These are phyloP conservation scores for Micrasema minimum DNA, from an alignment of 1,140 invertebrate species.

Conservation along the genomic window DNA sequence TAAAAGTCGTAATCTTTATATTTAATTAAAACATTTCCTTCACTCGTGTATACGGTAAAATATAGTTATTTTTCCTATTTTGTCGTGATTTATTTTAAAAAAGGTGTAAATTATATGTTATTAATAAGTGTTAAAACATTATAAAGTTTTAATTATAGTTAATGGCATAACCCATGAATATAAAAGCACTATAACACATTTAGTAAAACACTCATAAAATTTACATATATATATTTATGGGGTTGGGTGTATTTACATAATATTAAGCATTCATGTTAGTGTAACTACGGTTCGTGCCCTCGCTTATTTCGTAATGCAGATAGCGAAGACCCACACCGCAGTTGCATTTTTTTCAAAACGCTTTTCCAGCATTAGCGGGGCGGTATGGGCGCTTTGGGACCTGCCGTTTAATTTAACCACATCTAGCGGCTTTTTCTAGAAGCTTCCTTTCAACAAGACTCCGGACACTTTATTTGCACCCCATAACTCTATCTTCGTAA, in stretches of 20 bases:
- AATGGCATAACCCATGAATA: not conserved
- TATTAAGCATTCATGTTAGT: too few species aligned
- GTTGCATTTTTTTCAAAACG: constrained; percentile 34
- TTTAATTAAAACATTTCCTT: too few species aligned
- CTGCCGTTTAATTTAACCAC: constrained; percentile 46
- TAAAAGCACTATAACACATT: constrained; percentile 3
- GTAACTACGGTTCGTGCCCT: constrained; percentile 20
- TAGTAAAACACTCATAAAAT: constrained; percentile 21
- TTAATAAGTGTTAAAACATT: too few species aligned
- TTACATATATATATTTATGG: too few species aligned
- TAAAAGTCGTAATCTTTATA: not conserved
- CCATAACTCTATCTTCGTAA: constrained; percentile 49
- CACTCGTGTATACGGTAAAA: too few species aligned
- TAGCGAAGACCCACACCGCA: constrained; percentile 12
- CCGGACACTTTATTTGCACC: constrained; percentile 46
- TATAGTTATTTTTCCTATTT: too few species aligned
- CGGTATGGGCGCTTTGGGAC: constrained; percentile 26
- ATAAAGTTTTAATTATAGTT: constrained; percentile 28
- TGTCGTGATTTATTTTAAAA: too few species aligned
- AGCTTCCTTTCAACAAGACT: constrained; percentile 11
- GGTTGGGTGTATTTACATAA: too few species aligned
- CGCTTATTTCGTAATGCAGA: constrained; percentile 24
- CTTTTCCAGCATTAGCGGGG: constrained; percentile 28
- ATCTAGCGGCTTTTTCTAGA: constrained; percentile 43
- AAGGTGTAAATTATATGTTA: too few species aligned